Evolutionary conservation across 2,888 invertebrate species (phyloP), one percentile per base, ranked within the genome.

Genomic region (Oxytorus armatus): DNA sequence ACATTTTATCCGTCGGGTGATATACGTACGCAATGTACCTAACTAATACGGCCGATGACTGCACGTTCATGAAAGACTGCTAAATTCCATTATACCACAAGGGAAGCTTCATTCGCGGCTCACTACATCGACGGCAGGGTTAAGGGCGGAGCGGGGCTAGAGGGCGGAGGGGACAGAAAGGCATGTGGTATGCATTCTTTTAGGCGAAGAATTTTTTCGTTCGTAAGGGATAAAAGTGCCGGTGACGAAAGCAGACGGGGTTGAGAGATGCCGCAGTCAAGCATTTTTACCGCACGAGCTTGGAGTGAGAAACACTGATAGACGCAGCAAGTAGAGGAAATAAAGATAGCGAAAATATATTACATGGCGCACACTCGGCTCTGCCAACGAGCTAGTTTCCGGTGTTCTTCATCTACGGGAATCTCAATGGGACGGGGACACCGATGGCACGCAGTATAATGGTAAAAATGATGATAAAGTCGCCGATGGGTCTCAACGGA

Each of bases 121-220:
- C 21, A 18, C 47, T 51, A 49, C 18, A 66, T 49, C 49, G 36
- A 51, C 21, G 21, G 1, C 21, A 5, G 33, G n/a, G 21, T 25
- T 4, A 4, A 66, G 21, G 65, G 33, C 29, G 25, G 33, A 21
- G 36, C n/a, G n/a, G n/a, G n/a, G n/a, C n/a, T n/a, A n/a, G n/a
- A n/a, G n/a, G n/a, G n/a, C n/a, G n/a, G n/a, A n/a, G n/a, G n/a
- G 25, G 44, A 25, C 11, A 36, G 21, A 18, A 36, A 49, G 49
- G 65, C 47, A 66, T 21, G 65, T 29, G 63, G 63, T 63, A n/a
- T 49, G 49, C 65, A 66, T 66, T 66, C 65, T 51, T 66, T 66
- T 33, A 18, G 33, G 65, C 8, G 11, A 66, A 66, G 65, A 66
- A 66, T 66, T 66, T 51, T 66, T 59, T 39, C 39, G 39, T 21